Evolutionary conservation across 2,888 invertebrate species (phyloP), one percentile per base, ranked within the genome.

Genomic region (Ptychoptera albimana): DNA sequence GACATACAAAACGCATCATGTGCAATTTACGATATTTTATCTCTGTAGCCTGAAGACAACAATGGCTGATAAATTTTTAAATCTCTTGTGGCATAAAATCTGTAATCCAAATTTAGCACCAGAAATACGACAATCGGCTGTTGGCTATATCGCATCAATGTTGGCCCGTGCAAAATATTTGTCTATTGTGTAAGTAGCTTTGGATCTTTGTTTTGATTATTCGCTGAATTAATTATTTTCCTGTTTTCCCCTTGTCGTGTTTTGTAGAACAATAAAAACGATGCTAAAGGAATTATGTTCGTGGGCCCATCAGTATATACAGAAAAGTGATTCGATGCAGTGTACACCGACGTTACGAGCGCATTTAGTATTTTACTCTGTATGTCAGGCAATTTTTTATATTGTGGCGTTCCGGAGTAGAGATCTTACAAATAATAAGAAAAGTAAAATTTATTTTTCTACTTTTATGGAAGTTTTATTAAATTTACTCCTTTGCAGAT

Each of bases 341-440:
- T 55, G 55, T 13, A 61, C 60, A 45, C 52, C 56, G 40, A 79
- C 81, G 51, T 57, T 77, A 1, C 75, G 79, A 53, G 74, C 80
- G 1, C 93, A 97, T 59, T 73, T 79, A 4, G 82, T 92, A 0
- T 97, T 97, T 66, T 93, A 92, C 60, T 78, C 86, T 1, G 76
- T 91, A 4, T 93, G 93, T 53, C 94, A 97, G 63, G 80, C 88
- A 0, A 69, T 94, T 38, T 94, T 97, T 67, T 93, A 96, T 63
- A 70, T 93, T 12, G 79, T 97, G 48, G 83, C 87, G 0, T 94
- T 93, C 60, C 77, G 91, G 48, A 84, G 89, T 60, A 80, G 79
- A 53, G 83, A 92, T 57, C 70, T 96, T 52, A 77, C 88, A 37
- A 72, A 71, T 45, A 75, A 71, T 53, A 78, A 78, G 59, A 82